These are phyloP conservation scores for Girardia tigrina DNA, from an alignment of 2,888 invertebrate genomes.

Conservation along the genomic window DNA sequence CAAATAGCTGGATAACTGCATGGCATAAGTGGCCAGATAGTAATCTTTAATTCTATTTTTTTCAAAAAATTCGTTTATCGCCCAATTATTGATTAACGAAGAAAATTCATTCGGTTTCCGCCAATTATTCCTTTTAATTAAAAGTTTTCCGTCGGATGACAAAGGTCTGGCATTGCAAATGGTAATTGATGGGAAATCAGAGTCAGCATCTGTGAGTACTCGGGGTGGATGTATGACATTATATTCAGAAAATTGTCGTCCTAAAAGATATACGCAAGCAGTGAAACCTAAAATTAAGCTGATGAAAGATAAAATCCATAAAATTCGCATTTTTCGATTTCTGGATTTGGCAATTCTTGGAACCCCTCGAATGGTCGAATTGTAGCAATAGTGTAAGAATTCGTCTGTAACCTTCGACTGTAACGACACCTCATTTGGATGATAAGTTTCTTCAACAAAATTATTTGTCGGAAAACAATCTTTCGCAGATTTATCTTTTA, in stretches of 20 bases:
- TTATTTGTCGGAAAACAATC: too few species aligned
- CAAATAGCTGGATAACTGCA: constrained; percentile 30
- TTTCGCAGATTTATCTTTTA: too few species aligned
- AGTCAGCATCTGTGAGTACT: constrained; percentile 33
- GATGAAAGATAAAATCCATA: constrained; percentile 36
- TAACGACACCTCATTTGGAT: background rate
- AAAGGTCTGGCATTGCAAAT: constrained; percentile 36
- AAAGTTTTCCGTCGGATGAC: constrained; percentile 26
- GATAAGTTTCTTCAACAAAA: background rate
- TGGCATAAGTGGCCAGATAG: background rate
- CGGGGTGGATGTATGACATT: constrained; percentile 37
- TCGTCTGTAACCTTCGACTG: constrained; percentile 24
- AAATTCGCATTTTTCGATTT: constrained; percentile 21
- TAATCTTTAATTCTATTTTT: background rate
- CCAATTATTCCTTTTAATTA: constrained; percentile 28
- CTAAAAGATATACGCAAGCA: constrained; percentile 34
- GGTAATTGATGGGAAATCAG: constrained; percentile 37
- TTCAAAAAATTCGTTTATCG: background rate
- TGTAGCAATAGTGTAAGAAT: constrained; percentile 36
- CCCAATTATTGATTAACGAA: constrained; percentile 5
- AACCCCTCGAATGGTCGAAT: constrained; percentile 37
- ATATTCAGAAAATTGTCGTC: constrained; percentile 36
- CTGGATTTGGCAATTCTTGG: constrained; percentile 36
- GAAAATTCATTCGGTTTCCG: constrained; percentile 36
- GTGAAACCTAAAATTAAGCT: constrained; percentile 33